Conservation (phyloP, 2,113 vertebrate species). For the Eleginops maclovinus region DNA sequence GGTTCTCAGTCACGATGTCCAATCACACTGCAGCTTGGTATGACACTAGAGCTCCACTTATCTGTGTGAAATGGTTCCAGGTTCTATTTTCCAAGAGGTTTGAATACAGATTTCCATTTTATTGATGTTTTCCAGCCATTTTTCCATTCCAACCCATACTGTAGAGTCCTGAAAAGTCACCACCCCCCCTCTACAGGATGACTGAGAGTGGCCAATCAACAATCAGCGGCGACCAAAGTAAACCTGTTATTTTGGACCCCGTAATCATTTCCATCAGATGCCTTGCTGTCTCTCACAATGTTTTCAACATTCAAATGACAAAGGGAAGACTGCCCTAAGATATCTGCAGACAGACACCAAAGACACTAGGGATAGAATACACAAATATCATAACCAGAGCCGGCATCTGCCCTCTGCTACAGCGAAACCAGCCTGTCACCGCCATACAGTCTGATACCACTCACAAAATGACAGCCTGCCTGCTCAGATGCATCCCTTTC, state of each 20-base stretch:
- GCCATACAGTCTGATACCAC: no score
- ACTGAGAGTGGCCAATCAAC: constrained; percentile 83
- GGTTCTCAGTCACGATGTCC: not conserved
- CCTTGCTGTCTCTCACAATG: constrained; percentile 74
- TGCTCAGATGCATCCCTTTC: constrained; percentile 20
- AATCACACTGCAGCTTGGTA: constrained; percentile 33
- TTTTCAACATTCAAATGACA: constrained; percentile 77
- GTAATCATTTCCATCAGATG: constrained; percentile 85
- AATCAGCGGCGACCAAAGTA: constrained; percentile 79
- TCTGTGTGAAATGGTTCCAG: constrained; percentile 50
- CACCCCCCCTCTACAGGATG: constrained; percentile 63
- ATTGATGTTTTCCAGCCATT: constrained; percentile 56
- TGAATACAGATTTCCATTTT: constrained; percentile 55
- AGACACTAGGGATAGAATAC: constrained; percentile 50
- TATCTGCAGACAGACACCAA: constrained; percentile 55
- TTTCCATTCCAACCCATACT: constrained; percentile 44
- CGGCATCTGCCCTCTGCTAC: constrained; percentile 25
- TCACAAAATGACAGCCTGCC: constrained; percentile 30
- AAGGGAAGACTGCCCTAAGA: constrained; percentile 54
- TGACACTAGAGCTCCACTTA: constrained; percentile 49
- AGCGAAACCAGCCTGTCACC: constrained; percentile 32
- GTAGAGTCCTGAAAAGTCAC: constrained; percentile 61
- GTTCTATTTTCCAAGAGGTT: constrained; percentile 39
- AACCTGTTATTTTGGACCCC: constrained; percentile 85
- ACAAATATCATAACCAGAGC: constrained; percentile 20